Evolutionary conservation across 2,113 vertebrate genomes (phyloP).

Genomic region (Leucosticte australis): DNA sequence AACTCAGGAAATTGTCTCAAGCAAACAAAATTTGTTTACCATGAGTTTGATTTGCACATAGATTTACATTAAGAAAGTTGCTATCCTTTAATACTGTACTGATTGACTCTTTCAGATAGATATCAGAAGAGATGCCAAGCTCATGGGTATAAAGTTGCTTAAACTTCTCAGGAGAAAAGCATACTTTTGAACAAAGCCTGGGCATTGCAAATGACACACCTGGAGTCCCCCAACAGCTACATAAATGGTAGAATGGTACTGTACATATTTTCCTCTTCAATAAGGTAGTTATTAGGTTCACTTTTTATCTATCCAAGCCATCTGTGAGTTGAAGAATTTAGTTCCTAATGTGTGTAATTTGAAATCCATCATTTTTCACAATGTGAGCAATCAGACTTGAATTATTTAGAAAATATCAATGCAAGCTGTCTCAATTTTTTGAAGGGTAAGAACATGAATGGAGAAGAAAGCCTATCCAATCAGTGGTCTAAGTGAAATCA

Average conservation of each 20-base stretch:
- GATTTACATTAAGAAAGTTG: background rate
- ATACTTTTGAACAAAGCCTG: background rate
- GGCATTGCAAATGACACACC: background rate
- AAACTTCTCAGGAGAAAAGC: background rate
- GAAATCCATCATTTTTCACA: conserved; percentile 17
- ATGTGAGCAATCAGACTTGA: conserved; percentile 20
- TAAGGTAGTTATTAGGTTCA: conserved; percentile 12
- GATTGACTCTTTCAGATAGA: background rate
- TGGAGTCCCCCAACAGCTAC: background rate
- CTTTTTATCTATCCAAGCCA: conserved; percentile 5
- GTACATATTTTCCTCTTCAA: background rate
- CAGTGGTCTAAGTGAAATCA: background rate
- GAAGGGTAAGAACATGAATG: background rate
- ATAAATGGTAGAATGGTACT: background rate
- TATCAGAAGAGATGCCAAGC: background rate
- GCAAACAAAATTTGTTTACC: background rate
- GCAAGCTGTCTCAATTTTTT: background rate
- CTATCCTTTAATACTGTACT: background rate
- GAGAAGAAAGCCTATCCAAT: background rate
- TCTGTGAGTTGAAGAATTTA: conserved; percentile 28
- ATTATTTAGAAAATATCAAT: conserved; percentile 9
- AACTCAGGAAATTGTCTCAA: background rate
- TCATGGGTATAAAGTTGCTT: background rate
- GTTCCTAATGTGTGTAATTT: conserved; percentile 9
- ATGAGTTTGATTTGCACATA: background rate